Evolutionary conservation across 2,888 invertebrate genomes (phyloP), one percentile per base, ranked within the genome.

Genomic region (Amiota mariae): DNA sequence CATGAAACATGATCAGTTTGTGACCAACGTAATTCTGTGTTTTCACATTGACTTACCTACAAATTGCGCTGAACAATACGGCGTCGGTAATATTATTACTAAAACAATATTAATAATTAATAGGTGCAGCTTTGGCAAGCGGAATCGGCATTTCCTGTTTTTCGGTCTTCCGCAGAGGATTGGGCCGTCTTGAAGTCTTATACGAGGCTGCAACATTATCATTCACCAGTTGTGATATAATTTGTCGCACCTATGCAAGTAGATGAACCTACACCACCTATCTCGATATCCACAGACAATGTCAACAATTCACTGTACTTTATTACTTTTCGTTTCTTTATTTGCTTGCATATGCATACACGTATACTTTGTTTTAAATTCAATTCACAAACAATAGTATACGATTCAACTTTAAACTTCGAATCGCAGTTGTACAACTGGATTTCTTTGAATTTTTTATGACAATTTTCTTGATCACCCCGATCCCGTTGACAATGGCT

Each of bases 181-280:
- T 15, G 11, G 12, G 1, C 18, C 20, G 59, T 13, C 15, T 18
- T 59, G 18, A 20, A 20, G 59, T 49, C n/a, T 67, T 67, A 67
- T 15, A 49, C 67, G 67, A 18, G 67, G 67, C 18, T 67, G 67
- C 49, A 67, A 15, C 67, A 67, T 67, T 13, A 6, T 48, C 9
- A 13, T 13, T 54, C 54, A 54, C 54, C 15, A 15, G 15, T 15
- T 54, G n/a, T 12, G n/a, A 13, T 12, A 11, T 54, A 6, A 12
- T 54, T 54, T n/a, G n/a, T 54, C 54, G n/a, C 54, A 54, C n/a
- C 54, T 54, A 54, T 54, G 2, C 54, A 54, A 54, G 36, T 36
- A 6, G 3, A 36, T 36, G 36, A 6, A 36, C 36, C 36, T 36
- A 36, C 6, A 36, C 36, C 36, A 36, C 36, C 8, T 36, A 36